Evolutionary conservation across 1,140 invertebrate genomes (phyloP).

Genomic region (Trachelipus rathkii): DNA sequence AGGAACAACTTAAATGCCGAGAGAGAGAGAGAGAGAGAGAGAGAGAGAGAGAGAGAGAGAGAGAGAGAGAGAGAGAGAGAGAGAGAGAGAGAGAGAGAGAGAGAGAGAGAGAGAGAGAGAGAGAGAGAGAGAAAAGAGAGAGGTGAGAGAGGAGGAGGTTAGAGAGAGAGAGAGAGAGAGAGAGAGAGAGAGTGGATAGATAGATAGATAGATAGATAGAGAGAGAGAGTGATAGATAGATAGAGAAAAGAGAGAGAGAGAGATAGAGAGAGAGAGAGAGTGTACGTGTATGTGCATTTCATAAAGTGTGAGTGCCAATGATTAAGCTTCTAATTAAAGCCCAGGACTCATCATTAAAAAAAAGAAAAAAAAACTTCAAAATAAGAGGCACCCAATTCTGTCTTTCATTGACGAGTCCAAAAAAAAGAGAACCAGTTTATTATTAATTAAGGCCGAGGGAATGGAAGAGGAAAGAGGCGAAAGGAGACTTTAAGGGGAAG

Average conservation of each 20-base stretch:
- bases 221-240: neutral
- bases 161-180: too few species aligned
- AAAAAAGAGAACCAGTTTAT: slow-evolving; percentile 1
- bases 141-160: too few species aligned
- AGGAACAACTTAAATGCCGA: neutral
- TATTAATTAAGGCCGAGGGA: slow-evolving; percentile 14
- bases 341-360: neutral
- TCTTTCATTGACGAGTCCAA: slow-evolving; percentile 6
- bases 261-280: neutral
- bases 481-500: neutral
- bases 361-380: neutral
- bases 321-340: slow-evolving; percentile 5
- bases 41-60: neutral
- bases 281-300: neutral
- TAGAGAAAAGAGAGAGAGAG: too few species aligned
- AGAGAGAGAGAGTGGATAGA: too few species aligned
- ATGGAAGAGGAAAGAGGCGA: neutral
- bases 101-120: neutral
- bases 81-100: neutral
- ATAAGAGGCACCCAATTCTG: neutral
- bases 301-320: neutral
- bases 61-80: neutral
- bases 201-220: neutral
- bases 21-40: neutral
- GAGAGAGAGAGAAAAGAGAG: neutral